Evolutionary conservation across 2,113 vertebrate species (phyloP).

Genomic region (Hippopotamus amphibius): DNA sequence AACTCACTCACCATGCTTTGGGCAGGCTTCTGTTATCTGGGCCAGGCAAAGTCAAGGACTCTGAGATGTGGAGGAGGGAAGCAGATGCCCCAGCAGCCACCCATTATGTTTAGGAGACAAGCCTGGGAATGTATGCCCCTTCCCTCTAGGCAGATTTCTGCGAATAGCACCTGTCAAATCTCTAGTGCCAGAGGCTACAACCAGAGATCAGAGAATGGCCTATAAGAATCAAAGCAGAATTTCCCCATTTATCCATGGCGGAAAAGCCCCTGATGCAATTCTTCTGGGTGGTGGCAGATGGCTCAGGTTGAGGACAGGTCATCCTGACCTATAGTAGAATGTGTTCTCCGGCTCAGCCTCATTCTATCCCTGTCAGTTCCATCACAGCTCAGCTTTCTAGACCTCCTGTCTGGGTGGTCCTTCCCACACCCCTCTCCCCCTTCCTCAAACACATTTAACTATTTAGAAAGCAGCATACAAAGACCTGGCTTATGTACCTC

Average conservation of each 20-base stretch:
- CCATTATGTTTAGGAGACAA: background rate
- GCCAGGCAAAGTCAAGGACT: background rate
- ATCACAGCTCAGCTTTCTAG: constrained; percentile 82
- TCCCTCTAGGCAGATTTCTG: background rate
- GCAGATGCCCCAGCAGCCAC: background rate
- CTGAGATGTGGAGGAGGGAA: background rate
- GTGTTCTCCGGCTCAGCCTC: constrained; percentile 71
- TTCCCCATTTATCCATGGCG: background rate
- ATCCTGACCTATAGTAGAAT: constrained; percentile 78
- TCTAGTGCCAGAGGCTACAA: constrained; percentile 39
- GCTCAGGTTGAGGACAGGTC: constrained; percentile 27
- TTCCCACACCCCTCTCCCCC: constrained; percentile 75
- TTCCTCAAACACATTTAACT: constrained; percentile 88
- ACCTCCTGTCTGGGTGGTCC: constrained; percentile 89
- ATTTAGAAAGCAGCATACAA: constrained; percentile 85
- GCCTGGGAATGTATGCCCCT: background rate
- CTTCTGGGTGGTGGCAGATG: constrained; percentile 3
- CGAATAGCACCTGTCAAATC: background rate
- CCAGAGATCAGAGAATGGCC: constrained; percentile 10
- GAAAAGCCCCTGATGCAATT: background rate
- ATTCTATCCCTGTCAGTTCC: constrained; percentile 14
- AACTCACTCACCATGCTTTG: background rate
- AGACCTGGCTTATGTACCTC: constrained; percentile 24
- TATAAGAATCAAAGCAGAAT: constrained; percentile 1
- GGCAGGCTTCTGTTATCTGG: background rate